A percentile compares a stretch with the other conserved stretches of the same genome.
Evolutionary conservation across 2,113 vertebrate genomes (phyloP).

Genomic region (Oriolus oriolus): DNA sequence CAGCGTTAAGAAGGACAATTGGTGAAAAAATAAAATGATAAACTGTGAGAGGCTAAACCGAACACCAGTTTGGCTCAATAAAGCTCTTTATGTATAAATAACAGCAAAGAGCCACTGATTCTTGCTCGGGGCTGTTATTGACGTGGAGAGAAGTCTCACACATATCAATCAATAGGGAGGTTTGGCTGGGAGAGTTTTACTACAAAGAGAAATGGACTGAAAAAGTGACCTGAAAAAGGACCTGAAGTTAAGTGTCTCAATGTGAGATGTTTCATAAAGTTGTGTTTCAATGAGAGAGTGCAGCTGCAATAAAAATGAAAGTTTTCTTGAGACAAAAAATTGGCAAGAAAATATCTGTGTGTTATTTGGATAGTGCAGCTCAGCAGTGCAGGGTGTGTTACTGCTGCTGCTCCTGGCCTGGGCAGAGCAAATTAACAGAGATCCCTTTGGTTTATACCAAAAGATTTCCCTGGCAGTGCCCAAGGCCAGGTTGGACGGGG

Average conservation of each 20-base stretch:
- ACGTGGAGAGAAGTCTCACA: background rate
- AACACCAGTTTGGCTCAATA: background rate
- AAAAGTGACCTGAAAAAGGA: background rate
- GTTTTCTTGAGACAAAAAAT: background rate
- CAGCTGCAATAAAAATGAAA: background rate
- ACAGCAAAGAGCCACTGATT: background rate
- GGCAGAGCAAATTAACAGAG: background rate
- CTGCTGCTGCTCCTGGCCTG: background rate
- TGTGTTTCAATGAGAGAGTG: background rate
- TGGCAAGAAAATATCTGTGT: background rate
- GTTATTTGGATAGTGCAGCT: rapidly evolving
- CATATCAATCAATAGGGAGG: background rate
- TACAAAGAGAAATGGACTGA: background rate
- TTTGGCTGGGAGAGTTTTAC: background rate
- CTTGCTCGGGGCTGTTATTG: background rate
- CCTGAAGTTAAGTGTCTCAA: background rate
- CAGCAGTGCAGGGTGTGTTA: rapidly evolving
- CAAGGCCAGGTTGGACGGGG: background rate
- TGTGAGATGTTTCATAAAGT: background rate
- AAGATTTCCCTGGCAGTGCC: background rate
- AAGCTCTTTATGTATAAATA: constrained; percentile 16
- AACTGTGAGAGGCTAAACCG: background rate
- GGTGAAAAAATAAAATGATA: background rate
- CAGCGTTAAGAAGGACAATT: background rate
- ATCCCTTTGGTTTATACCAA: rapidly evolving